phyloP scores from a whole-genome alignment of 1,140 invertebrate species.

The Apis cerana region DNA sequence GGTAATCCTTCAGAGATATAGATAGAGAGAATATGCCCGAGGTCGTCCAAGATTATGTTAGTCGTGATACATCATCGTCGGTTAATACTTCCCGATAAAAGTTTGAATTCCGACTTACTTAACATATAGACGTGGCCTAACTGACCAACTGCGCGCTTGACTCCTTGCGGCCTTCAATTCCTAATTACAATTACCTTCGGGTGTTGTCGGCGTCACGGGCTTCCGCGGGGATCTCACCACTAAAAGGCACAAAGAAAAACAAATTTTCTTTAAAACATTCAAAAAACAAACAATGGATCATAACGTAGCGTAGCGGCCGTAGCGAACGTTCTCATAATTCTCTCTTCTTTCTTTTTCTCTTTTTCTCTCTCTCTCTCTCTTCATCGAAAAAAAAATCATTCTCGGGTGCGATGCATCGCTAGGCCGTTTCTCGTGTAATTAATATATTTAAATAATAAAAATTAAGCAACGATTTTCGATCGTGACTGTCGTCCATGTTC shows the following conservation, averaged over 20 bases:
- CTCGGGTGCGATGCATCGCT: conserved; percentile 52
- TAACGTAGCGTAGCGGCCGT: conserved; percentile 19
- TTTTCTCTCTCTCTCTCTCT: not conserved
- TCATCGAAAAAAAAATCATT: conserved; percentile 42
- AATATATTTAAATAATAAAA: conserved; percentile 10
- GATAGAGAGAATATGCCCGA: conserved; percentile 30
- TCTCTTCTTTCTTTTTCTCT: conserved; percentile 18
- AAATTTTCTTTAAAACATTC: conserved; percentile 46
- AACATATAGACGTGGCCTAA: conserved; percentile 81
- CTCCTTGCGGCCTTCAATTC: conserved; percentile 81
- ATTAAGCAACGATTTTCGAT: conserved; percentile 13
- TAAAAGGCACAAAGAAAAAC: conserved; percentile 81
- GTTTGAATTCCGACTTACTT: conserved; percentile 81
- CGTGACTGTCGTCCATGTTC: not conserved
- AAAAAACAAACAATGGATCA: not conserved
- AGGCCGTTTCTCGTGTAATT: conserved; percentile 37
- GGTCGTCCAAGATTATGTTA: conserved; percentile 51
- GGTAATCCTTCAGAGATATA: conserved; percentile 19
- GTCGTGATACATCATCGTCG: conserved; percentile 64
- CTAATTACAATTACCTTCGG: conserved; percentile 83
- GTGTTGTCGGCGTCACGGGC: conserved; percentile 80
- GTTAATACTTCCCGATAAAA: conserved; percentile 76
- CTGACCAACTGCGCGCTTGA: conserved; percentile 79
- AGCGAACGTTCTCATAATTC: conserved; percentile 30
- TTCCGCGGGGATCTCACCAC: conserved; percentile 81